phyloP scores from a whole-genome alignment of 2,888 invertebrate genomes.

The Lasioglossum marginatum region DNA sequence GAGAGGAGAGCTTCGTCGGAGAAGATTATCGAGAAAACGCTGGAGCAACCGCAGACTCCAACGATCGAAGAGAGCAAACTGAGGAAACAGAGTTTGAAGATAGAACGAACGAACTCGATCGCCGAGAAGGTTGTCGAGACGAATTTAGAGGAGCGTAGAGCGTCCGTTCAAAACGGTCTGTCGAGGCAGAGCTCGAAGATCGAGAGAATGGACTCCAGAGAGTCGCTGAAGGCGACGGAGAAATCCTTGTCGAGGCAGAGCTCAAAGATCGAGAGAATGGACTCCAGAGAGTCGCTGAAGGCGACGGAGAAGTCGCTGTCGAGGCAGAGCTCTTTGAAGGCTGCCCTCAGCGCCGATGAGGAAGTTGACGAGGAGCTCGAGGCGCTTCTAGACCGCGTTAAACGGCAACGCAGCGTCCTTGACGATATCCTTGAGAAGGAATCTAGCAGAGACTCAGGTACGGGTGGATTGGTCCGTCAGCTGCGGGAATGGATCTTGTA shows the following conservation, averaged over 20 bases:
- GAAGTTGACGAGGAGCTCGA: constrained; percentile 87
- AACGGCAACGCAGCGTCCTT: constrained; percentile 89
- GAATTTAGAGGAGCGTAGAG: constrained; percentile 44
- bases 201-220: constrained; percentile 55
- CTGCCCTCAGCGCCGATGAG: constrained; percentile 83
- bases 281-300: constrained; percentile 54
- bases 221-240: constrained; percentile 35
- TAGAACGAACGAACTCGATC: constrained; percentile 43
- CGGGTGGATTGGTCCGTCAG: constrained; percentile 34
- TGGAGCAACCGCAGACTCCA: constrained; percentile 64
- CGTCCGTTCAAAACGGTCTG: constrained; percentile 44
- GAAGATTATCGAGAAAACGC: constrained; percentile 55
- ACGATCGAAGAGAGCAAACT: constrained; percentile 62
- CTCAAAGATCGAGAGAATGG: constrained; percentile 54
- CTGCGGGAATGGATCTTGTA: constrained; percentile 25
- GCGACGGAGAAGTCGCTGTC: constrained; percentile 18
- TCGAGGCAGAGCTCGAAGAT: constrained; percentile 59
- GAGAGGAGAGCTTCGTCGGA: constrained; percentile 45
- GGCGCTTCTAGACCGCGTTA: constrained; percentile 88
- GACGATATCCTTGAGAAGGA: constrained; percentile 89
- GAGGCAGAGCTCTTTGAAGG: constrained; percentile 64
- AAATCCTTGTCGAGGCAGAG: constrained; percentile 56
- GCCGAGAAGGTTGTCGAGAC: constrained; percentile 26
- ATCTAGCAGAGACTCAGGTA: constrained; percentile 81
- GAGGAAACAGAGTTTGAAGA: constrained; percentile 59